Percentiles rank a stretch among this genome's conserved stretches.
These are phyloP conservation scores for Dendrocincla tyrannina DNA, from an alignment of 2,797 vertebrate genomes.

Conservation along the genomic window DNA sequence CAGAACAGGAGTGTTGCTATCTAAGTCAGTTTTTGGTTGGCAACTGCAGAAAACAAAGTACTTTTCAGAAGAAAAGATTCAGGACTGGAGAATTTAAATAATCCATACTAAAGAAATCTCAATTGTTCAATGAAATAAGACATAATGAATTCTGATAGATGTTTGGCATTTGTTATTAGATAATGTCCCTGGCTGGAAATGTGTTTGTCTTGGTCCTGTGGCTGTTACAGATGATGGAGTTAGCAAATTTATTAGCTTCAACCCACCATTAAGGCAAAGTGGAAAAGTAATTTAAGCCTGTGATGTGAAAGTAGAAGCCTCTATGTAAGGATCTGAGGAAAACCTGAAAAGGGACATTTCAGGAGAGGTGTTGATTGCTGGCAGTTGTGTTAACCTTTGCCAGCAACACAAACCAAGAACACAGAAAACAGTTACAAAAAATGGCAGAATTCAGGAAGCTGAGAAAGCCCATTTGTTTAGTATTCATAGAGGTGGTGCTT, in stretches of 20 bases:
- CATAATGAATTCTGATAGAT: background rate
- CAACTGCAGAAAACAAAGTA: background rate
- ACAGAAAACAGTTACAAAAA: background rate
- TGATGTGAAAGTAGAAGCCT: background rate
- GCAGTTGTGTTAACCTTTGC: background rate
- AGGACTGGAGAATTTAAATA: background rate
- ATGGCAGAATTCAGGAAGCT: background rate
- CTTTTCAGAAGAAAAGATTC: background rate
- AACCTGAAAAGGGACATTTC: background rate
- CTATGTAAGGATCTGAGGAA: background rate
- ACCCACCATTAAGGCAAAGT: background rate
- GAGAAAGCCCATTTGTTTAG: background rate
- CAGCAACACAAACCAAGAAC: background rate
- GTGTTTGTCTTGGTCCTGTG: background rate
- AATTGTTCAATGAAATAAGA: background rate
- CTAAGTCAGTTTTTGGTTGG: background rate
- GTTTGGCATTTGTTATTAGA: background rate
- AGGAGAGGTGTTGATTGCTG: background rate
- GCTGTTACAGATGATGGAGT: background rate
- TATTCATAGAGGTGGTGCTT: background rate
- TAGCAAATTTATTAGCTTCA: background rate
- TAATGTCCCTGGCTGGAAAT: background rate
- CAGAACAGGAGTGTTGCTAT: background rate
- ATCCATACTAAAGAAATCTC: background rate
- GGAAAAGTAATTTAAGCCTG: background rate